A percentile compares a stretch with the other conserved stretches of the same genome.
Evolutionary conservation across 2,888 invertebrate genomes (phyloP).

Genomic region (Drosophila emarginata): DNA sequence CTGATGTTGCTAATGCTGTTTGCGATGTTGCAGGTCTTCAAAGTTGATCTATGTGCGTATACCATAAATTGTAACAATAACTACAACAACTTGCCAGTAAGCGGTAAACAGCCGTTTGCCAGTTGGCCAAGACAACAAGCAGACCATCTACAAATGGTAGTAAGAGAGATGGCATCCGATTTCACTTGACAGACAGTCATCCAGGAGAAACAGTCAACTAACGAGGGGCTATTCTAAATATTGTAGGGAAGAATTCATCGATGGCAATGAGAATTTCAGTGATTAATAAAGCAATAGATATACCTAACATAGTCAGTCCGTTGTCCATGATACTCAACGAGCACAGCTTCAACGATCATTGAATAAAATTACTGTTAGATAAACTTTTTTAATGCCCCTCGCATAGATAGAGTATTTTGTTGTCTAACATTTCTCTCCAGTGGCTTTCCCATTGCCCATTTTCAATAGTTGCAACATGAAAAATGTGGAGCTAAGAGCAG

Average conservation of each 20-base stretch:
- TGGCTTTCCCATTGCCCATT: conserved; percentile 57
- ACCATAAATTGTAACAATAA: conserved; percentile 77
- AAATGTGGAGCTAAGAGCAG: conserved; percentile 64
- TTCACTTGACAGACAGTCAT: conserved; percentile 63
- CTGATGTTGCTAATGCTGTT: conserved; percentile 18
- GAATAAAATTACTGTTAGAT: background rate
- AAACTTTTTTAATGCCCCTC: background rate
- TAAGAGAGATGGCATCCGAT: conserved; percentile 55
- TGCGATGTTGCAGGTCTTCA: conserved; percentile 17
- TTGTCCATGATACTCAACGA: no score
- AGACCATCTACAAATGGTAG: conserved; percentile 44
- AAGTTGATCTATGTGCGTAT: conserved; percentile 69
- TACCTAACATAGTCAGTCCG: no score
- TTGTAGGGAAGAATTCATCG: background rate
- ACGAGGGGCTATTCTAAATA: background rate
- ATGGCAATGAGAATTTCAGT: no score
- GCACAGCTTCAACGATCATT: no score
- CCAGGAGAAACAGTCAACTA: background rate
- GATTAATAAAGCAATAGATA: no score
- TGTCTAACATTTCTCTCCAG: conserved; percentile 51
- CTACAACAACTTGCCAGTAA: conserved; percentile 35
- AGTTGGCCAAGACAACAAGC: conserved; percentile 57
- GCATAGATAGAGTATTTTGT: conserved; percentile 50
- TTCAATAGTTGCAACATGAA: conserved; percentile 63
- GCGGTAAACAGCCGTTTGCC: conserved; percentile 14